Evolutionary conservation across 2,888 invertebrate genomes (phyloP).

Genomic region (Campoletis raptor): DNA sequence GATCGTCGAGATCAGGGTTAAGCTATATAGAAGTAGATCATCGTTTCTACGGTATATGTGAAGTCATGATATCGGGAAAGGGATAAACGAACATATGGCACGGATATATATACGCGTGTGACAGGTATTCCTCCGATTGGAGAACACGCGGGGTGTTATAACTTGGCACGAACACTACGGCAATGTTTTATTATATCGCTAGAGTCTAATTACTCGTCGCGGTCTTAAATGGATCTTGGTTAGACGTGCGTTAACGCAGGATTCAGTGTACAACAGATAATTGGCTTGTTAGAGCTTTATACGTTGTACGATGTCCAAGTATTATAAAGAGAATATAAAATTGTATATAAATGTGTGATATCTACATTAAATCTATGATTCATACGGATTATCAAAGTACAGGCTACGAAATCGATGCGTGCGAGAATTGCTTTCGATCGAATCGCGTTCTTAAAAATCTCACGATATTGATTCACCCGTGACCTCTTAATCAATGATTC

Average conservation of each 20-base stretch:
- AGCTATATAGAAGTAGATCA: constrained; percentile 54
- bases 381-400: constrained; percentile 33
- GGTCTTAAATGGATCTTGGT: constrained; percentile 57
- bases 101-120: not conserved
- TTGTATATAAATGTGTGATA: not conserved
- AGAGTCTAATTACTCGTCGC: constrained; percentile 66
- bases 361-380: constrained; percentile 32
- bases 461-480: constrained; percentile 57
- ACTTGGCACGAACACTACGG: constrained; percentile 29
- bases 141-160: constrained; percentile 21
- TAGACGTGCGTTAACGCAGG: constrained; percentile 45
- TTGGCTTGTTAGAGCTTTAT: constrained; percentile 63
- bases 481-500: constrained; percentile 48
- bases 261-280: constrained; percentile 53
- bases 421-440: constrained; percentile 28
- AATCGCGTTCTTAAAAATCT: constrained; percentile 46
- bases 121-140: constrained; percentile 24
- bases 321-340: not conserved
- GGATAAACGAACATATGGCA: not conserved
- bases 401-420: constrained; percentile 36
- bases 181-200: constrained; percentile 53
- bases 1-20: constrained; percentile 66
- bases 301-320: constrained; percentile 27
- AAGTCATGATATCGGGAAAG: constrained; percentile 16
- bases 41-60: constrained; percentile 48